phyloP scores from a whole-genome alignment of 2,797 vertebrate genomes.

The Neomorphus geoffroyi region DNA sequence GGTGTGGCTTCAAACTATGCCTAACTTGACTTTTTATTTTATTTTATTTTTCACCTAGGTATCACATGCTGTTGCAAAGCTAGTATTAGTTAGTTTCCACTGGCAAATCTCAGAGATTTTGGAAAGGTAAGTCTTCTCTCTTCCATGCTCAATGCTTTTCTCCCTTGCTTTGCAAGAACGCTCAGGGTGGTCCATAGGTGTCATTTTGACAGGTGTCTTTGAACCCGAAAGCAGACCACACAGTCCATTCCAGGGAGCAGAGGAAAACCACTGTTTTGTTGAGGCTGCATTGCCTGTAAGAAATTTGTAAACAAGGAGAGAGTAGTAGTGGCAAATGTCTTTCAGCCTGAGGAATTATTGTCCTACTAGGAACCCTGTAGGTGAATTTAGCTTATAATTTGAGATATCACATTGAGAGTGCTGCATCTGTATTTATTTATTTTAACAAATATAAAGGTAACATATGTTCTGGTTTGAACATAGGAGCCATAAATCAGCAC shows the following conservation, averaged over 20 bases:
- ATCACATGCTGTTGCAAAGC: slow-evolving; percentile 94
- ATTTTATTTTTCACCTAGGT: slow-evolving; percentile 80
- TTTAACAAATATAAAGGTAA: not conserved
- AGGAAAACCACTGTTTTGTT: not conserved
- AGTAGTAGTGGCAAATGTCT: not conserved
- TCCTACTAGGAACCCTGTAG: not conserved
- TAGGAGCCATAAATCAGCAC: not conserved
- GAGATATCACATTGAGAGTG: not conserved
- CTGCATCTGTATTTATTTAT: not conserved
- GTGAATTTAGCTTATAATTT: not conserved
- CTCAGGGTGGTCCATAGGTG: not conserved
- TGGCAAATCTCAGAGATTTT: slow-evolving; percentile 97
- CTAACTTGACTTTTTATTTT: not conserved
- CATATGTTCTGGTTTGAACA: not conserved
- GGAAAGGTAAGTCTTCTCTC: slow-evolving; percentile 86
- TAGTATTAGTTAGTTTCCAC: slow-evolving; percentile 98
- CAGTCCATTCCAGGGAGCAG: not conserved
- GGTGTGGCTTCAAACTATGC: not conserved
- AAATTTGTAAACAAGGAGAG: not conserved
- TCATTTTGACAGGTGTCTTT: not conserved
- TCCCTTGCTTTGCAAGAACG: not conserved
- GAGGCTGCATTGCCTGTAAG: not conserved
- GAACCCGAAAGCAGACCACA: not conserved
- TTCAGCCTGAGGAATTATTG: not conserved
- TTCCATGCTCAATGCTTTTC: not conserved